These are phyloP conservation scores for Megathymus violae DNA, from an alignment of 1,140 invertebrate genomes.

Conservation along the genomic window DNA sequence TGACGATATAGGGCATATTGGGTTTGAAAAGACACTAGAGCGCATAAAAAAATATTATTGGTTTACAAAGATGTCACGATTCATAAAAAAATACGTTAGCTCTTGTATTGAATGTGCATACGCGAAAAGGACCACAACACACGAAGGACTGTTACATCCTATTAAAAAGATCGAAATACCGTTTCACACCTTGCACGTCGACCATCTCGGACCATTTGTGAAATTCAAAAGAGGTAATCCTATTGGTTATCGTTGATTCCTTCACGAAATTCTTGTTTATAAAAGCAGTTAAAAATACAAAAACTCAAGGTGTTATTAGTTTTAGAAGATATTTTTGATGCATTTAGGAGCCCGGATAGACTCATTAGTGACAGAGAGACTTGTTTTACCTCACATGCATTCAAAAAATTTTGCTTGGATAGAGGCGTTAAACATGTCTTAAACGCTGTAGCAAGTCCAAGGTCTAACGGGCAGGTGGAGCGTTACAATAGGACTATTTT, in stretches of 20 bases:
- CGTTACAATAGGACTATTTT: conserved; percentile 3
- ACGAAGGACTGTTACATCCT: neutral
- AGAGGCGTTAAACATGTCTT: conserved; percentile 7
- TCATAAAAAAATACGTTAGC: neutral
- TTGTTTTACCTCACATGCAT: conserved; percentile 1
- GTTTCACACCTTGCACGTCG: conserved; percentile 4
- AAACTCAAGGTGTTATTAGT: neutral
- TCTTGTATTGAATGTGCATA: neutral
- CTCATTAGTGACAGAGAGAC: neutral
- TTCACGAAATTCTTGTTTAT: conserved; percentile 10
- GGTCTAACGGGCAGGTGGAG: conserved; percentile 8
- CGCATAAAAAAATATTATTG: conserved; percentile 8
- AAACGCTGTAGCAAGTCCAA: conserved; percentile 2
- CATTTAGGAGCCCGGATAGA: neutral
- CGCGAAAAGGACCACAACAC: neutral
- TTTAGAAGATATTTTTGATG: neutral
- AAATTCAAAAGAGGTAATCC: neutral
- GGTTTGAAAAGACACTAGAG: neutral
- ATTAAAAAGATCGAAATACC: neutral
- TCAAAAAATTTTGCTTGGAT: neutral
- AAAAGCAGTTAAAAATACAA: neutral
- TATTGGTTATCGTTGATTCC: neutral
- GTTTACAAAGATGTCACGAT: conserved; percentile 4
- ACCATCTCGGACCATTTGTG: conserved; percentile 19
- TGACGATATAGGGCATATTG: conserved; percentile 5